phyloP scores from a whole-genome alignment of 2,797 vertebrate genomes.

The Chrysocyon brachyurus region DNA sequence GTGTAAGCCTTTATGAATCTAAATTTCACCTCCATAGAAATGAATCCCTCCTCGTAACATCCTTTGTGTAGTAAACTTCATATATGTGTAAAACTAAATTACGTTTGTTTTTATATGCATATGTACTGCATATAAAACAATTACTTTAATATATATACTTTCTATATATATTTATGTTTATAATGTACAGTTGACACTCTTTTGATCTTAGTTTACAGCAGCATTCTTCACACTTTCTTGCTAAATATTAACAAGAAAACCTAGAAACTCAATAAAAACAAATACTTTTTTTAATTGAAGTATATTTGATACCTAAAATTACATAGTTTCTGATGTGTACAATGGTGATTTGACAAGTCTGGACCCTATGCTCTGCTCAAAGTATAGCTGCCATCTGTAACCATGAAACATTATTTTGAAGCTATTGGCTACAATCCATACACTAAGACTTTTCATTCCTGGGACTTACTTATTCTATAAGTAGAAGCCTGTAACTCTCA shows the following conservation, averaged over 20 bases:
- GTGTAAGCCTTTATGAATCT: background rate
- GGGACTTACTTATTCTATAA: background rate
- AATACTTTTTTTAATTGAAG: background rate
- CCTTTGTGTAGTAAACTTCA: background rate
- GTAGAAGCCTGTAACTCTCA: background rate
- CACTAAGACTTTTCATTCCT: background rate
- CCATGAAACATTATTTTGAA: background rate
- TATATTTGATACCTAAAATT: background rate
- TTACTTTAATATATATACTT: background rate
- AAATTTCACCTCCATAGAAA: background rate
- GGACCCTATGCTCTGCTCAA: background rate
- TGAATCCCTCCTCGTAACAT: background rate
- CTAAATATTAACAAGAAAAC: background rate
- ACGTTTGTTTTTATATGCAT: background rate
- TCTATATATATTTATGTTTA: background rate
- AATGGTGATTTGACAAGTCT: background rate
- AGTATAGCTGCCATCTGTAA: background rate
- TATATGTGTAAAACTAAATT: background rate
- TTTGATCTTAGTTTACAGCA: conserved; percentile 18
- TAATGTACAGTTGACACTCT: background rate
- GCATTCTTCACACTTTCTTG: background rate
- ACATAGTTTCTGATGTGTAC: background rate
- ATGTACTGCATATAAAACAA: background rate
- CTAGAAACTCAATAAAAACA: background rate
- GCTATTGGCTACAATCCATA: too few species aligned